phyloP scores from a whole-genome alignment of 2,797 vertebrate genomes.

The Phoxinus dragarum region DNA sequence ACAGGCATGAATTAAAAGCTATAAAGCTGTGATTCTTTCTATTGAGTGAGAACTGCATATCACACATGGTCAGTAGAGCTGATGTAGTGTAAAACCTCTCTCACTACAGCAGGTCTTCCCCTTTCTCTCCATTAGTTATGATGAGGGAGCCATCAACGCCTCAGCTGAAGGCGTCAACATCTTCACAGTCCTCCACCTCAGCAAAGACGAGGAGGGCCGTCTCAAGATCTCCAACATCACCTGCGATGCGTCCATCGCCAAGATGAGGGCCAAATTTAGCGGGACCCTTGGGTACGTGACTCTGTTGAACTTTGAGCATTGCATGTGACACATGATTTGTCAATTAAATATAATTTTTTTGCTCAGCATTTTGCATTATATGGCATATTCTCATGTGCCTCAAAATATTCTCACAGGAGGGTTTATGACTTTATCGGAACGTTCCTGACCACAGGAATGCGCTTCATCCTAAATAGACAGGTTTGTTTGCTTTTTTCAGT shows the following conservation, averaged over 20 bases:
- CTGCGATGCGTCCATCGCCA: slow-evolving; percentile 85
- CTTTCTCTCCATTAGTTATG: slow-evolving; percentile 77
- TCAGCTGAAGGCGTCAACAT: slow-evolving; percentile 91
- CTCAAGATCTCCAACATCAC: slow-evolving; percentile 89
- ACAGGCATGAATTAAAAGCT: not conserved
- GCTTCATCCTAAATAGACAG: slow-evolving; percentile 89
- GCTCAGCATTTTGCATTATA: not conserved
- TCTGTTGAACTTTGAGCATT: not conserved
- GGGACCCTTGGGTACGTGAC: slow-evolving; percentile 86
- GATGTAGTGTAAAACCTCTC: not conserved
- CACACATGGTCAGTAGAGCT: no score
- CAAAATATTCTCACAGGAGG: slow-evolving; percentile 75
- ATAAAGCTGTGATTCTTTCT: not conserved
- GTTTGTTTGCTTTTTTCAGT: slow-evolving; percentile 67
- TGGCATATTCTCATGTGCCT: not conserved
- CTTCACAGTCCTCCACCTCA: slow-evolving; percentile 81
- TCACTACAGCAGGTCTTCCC: not conserved
- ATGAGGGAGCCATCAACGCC: slow-evolving; percentile 88
- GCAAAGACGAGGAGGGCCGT: slow-evolving; percentile 81
- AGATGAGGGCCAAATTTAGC: slow-evolving; percentile 84
- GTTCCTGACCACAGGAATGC: slow-evolving; percentile 88
- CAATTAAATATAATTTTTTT: not conserved
- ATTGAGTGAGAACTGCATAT: not conserved
- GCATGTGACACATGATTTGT: not conserved
- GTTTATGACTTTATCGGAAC: slow-evolving; percentile 86